These are phyloP conservation scores for Bombus affinis DNA, from an alignment of 1,140 invertebrate genomes.

Conservation along the genomic window DNA sequence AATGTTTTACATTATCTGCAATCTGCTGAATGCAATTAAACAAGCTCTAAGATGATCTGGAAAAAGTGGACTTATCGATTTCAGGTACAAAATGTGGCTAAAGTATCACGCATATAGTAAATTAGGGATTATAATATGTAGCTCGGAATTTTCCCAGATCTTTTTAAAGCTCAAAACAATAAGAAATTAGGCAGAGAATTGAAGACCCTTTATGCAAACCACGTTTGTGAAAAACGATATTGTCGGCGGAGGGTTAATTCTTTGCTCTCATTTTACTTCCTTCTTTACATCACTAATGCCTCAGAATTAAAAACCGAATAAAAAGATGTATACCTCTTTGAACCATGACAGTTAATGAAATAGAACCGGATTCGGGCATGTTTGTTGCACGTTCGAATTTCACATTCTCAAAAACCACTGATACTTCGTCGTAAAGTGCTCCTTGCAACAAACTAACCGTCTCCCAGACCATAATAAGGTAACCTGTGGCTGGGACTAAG, in stretches of 20 bases:
- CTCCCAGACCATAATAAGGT: conserved; percentile 93
- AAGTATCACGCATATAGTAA: too few species aligned
- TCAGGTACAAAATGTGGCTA: too few species aligned
- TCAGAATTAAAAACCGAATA: neutral
- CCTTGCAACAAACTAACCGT: conserved; percentile 91
- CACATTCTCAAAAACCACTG: conserved; percentile 94
- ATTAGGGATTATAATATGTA: too few species aligned
- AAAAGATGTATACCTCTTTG: conserved; percentile 84
- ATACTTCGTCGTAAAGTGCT: conserved; percentile 87
- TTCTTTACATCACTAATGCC: neutral
- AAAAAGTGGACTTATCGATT: too few species aligned
- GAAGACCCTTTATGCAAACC: too few species aligned
- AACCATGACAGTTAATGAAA: conserved; percentile 91
- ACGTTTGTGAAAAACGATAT: too few species aligned
- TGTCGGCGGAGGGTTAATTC: too few species aligned
- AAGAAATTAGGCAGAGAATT: too few species aligned
- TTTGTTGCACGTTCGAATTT: conserved; percentile 92
- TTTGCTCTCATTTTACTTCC: too few species aligned
- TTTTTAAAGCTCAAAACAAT: too few species aligned
- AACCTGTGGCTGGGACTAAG: conserved; percentile 95
- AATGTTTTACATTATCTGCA: neutral
- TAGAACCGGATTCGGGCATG: conserved; percentile 86
- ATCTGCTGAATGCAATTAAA: neutral
- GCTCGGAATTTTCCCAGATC: too few species aligned
- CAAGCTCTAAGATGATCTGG: neutral